A percentile compares a stretch with the other conserved stretches of the same genome.
Evolutionary conservation across 53 echinoderm and acorn worm species (phyloP).

Genomic region (Luidia sarsii): DNA sequence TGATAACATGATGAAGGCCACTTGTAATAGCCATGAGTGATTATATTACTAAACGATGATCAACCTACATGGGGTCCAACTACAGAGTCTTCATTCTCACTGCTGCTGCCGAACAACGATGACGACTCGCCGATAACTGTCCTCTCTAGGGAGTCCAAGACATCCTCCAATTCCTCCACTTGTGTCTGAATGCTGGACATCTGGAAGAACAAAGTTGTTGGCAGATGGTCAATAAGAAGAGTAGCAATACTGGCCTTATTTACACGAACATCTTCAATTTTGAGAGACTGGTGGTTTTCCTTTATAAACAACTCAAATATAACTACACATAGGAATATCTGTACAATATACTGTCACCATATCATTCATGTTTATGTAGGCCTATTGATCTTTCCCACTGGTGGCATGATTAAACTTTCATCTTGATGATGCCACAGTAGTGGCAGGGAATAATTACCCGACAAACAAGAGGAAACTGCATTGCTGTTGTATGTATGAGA

Average conservation of each 20-base stretch:
- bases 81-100: slow-evolving; percentile 66
- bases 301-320: not conserved
- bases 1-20: no score
- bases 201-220: slow-evolving; percentile 54
- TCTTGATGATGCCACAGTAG: no score
- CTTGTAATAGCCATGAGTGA: no score
- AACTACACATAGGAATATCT: no score
- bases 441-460: no score
- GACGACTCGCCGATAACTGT: slow-evolving; percentile 76
- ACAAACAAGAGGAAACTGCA: no score
- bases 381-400: not conserved
- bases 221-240: no score
- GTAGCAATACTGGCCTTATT: no score
- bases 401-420: slow-evolving; percentile 2
- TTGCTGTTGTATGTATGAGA: no score
- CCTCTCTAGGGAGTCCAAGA: slow-evolving; percentile 80
- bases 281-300: no score
- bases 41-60: no score
- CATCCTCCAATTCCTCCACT: slow-evolving; percentile 82
- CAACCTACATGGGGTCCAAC: slow-evolving; percentile 69
- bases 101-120: slow-evolving; percentile 46
- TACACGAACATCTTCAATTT: no score
- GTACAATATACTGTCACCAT: not conserved
- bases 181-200: slow-evolving; percentile 81
- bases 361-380: not conserved